Percentiles rank a stretch among this genome's conserved stretches.
phyloP scores from a whole-genome alignment of 2,888 invertebrate species.

The Ochropleura plecta region DNA sequence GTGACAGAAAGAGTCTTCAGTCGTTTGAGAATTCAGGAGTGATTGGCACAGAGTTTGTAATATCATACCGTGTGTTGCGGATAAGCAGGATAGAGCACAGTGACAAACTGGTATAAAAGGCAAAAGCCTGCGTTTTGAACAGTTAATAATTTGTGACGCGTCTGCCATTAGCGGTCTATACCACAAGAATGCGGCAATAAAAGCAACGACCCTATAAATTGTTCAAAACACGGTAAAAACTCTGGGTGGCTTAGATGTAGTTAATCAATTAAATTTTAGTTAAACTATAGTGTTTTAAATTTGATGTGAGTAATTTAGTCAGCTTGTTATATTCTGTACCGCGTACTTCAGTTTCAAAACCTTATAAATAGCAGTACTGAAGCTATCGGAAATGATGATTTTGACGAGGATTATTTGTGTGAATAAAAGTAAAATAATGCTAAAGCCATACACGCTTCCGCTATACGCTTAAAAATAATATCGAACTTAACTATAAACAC shows the following conservation, averaged over 20 bases:
- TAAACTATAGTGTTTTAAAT: conserved; percentile 21
- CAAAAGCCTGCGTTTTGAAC: conserved; percentile 11
- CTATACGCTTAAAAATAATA: conserved; percentile 40
- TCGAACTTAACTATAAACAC: conserved; percentile 3
- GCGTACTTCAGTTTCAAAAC: conserved; percentile 10
- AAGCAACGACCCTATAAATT: neutral
- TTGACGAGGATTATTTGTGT: neutral
- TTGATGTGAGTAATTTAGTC: conserved; percentile 16
- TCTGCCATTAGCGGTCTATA: neutral
- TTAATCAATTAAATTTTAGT: conserved; percentile 14
- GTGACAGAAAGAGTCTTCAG: neutral
- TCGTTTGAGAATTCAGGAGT: conserved; percentile 20
- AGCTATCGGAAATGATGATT: neutral
- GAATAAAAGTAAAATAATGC: neutral
- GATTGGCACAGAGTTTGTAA: conserved; percentile 16
- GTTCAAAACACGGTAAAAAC: neutral
- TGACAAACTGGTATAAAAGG: neutral
- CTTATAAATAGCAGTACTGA: neutral
- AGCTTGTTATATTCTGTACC: conserved; percentile 31
- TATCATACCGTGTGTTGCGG: neutral
- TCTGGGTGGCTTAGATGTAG: conserved; percentile 29
- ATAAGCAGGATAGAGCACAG: neutral
- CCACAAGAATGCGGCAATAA: neutral
- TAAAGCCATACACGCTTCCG: conserved; percentile 44
- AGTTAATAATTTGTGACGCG: conserved; percentile 18